Evolutionary conservation across 2,797 vertebrate genomes (phyloP), one percentile per base, ranked within the genome.

Genomic region (Poecilia gillii): DNA sequence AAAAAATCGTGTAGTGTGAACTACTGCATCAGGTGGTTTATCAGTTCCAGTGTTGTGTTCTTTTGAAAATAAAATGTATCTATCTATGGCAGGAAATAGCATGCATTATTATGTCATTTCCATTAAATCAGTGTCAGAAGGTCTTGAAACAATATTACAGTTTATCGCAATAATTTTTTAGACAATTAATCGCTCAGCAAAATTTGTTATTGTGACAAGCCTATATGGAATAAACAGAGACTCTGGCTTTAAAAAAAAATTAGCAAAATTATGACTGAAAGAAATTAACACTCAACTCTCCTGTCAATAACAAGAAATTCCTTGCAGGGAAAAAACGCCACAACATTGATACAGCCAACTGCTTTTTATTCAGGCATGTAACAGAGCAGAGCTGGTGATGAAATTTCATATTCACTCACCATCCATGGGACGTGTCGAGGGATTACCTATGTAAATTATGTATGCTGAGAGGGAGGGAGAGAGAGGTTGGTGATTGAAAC

Each of bases 381-480:
- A 89, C 84, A 84, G 78, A 84, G 49, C 88, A 79, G 88, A 89
- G 33, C 80, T 70, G 25, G 62, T 78, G 90, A 92, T 87, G 86
- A 84, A 39, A 94, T 93, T 93, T 94, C 77, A 87, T 91, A 94
- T 94, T 95, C 91, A 94, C 94, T 92, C 84, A 91, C 84, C 80
- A 87, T 74, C 84, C 75, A 74, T 79, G 77, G 73, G 88, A 90
- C 82, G 88, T 51, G 66, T 88, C 87, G 49, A 82, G 87, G 88
- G 89, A 93, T 92, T 91, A 91, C 88, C 86, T 88, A 72, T 84
- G 86, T 92, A 87, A 92, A 94, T 93, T 83, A 91, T 91, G 91
- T 83, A 93, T 87, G 79, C 73, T 43, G 78, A 85, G 86, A 84
- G 81, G 81, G 71, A 76, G 73, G 14, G n/a, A 53, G 73, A 80